Evolutionary conservation across 2,113 vertebrate species (phyloP), one percentile per base, ranked within the genome.

Genomic region (Campylomormyrus numenius): DNA sequence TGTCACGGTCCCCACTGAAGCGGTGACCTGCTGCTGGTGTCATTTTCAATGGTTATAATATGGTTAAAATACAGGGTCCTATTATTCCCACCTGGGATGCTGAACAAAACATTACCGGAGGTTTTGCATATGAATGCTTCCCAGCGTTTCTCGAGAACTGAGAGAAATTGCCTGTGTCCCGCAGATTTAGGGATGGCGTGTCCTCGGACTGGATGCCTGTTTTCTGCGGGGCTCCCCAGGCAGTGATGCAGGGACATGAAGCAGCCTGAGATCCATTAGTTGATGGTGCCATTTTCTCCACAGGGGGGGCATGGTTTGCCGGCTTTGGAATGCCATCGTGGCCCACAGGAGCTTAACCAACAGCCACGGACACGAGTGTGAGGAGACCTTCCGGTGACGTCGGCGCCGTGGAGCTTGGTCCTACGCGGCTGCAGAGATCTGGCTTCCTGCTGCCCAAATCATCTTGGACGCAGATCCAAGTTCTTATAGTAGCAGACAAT

Each of bases 271-370:
- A 15, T 19, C n/a, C 45, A 48, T 49, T 58, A 6, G 39, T n/a
- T 50, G 45, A 80, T 50, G 3, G 45, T 50, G 62, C 3, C 35
- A 89, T 88, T 45, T 46, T 15, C 88, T 85, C 92, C 93, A 90
- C 94, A 98, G 98, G 93, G 96, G 96, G 0, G 97, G 97, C 15
- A 96, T 96, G 91, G 93, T 95, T 35, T 97, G 95, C 92, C 96
- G 96, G 42, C 92, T 98, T 53, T 98, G 97, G 97, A 95, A 94
- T 42, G 95, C 97, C 88, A 95, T 98, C 91, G 88, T 91, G 15
- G 93, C 94, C 58, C 94, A 94, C 87, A 94, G 96, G 90, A 94
- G 92, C 88, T 92, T 52, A 83, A 91, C 90, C 0, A 39, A 92
- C 49, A 90, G 88, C 89, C 92, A 85, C 74, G 89, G 84, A 0